Conservation (phyloP, 2,888 invertebrate species). For the Dione juno region DNA sequence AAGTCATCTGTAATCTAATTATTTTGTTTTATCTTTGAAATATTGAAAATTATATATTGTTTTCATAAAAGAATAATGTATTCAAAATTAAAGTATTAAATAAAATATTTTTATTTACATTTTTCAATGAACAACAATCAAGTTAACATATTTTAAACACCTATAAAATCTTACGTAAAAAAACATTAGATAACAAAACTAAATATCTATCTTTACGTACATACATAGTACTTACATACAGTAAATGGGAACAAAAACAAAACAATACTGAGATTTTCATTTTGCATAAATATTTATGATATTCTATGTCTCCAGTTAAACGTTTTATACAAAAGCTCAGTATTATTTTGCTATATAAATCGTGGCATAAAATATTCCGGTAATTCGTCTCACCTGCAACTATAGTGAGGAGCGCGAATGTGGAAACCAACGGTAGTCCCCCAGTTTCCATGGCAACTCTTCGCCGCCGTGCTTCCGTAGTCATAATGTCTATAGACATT, state of each 20-base stretch:
- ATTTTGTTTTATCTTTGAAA: not conserved
- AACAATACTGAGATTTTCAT: conserved; percentile 6
- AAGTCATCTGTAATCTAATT: conserved; percentile 6
- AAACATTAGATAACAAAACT: not conserved
- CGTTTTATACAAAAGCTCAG: conserved; percentile 12
- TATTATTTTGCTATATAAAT: conserved; percentile 16
- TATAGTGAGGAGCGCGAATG: conserved; percentile 77
- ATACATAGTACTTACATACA: not conserved
- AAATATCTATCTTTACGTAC: not conserved
- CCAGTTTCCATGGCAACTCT: conserved; percentile 75
- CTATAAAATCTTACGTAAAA: not conserved
- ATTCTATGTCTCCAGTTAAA: conserved; percentile 8
- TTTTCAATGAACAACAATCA: not conserved
- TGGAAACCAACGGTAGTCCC: conserved; percentile 74
- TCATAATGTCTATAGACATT: conserved; percentile 66
- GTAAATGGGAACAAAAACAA: not conserved
- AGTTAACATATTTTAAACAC: not conserved
- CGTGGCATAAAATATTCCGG: conserved; percentile 7
- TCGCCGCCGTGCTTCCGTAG: conserved; percentile 61
- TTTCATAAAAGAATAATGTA: not conserved
- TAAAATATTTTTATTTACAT: not conserved
- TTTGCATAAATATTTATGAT: conserved; percentile 16
- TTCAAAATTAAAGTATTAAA: not conserved
- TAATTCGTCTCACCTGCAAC: conserved; percentile 64
- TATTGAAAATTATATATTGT: not conserved